Conservation (phyloP, 2,888 invertebrate species). For the Tachystola acroxantha region DNA sequence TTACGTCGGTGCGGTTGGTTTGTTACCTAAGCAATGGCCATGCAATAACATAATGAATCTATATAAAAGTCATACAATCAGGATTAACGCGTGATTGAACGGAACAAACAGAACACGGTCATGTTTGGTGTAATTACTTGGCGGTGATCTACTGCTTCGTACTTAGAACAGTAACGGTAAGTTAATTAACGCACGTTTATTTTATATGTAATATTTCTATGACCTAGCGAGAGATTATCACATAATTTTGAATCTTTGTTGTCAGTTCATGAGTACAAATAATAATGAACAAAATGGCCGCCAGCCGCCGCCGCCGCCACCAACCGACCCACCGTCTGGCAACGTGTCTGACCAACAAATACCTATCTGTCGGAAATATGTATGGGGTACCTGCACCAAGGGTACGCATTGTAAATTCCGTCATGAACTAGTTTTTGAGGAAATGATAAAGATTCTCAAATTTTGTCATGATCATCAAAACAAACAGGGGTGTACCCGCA, state of each 20-base stretch:
- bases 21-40: no score
- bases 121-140: no score
- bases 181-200: no score
- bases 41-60: no score
- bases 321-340: constrained; percentile 9
- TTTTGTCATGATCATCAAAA: constrained; percentile 67
- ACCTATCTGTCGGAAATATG: constrained; percentile 48
- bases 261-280: constrained; percentile 34
- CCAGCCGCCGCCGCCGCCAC: constrained; percentile 29
- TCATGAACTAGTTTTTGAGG: constrained; percentile 48
- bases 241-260: no score
- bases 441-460: constrained; percentile 49
- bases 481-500: constrained; percentile 43
- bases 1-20: no score
- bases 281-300: constrained; percentile 47
- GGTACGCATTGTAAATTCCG: constrained; percentile 45
- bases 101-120: no score
- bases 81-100: no score
- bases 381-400: constrained; percentile 60
- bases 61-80: no score
- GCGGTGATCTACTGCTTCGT: no score
- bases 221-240: no score
- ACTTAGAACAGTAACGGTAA: no score
- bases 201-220: constrained; percentile 5
- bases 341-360: constrained; percentile 10